Conservation (phyloP, 2,888 invertebrate species). For the Drosophila fungiperda region DNA sequence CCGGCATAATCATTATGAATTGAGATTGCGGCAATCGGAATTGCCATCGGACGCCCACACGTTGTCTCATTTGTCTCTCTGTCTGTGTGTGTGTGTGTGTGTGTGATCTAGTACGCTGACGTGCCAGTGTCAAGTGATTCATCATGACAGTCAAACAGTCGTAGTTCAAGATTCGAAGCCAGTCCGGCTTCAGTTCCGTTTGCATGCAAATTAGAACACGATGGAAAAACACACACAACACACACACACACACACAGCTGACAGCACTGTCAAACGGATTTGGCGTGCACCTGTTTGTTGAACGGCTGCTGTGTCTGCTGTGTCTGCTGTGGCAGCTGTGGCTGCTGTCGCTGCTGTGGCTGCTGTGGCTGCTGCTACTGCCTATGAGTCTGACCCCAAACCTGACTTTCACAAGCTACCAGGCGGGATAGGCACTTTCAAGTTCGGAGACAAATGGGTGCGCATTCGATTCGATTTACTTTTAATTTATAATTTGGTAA, state of each 20-base stretch:
- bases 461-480: slow-evolving; percentile 81
- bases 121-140: slow-evolving; percentile 62
- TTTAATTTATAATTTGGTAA: slow-evolving; percentile 80
- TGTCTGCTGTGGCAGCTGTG: neutral
- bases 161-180: slow-evolving; percentile 6
- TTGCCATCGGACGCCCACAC: slow-evolving; percentile 58
- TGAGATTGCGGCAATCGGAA: slow-evolving; percentile 61
- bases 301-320: slow-evolving; percentile 17
- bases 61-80: slow-evolving; percentile 2
- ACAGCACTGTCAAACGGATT: slow-evolving; percentile 73
- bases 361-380: slow-evolving; percentile 15
- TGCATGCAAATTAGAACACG: slow-evolving; percentile 78
- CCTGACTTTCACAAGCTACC: slow-evolving; percentile 69
- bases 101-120: slow-evolving; percentile 4
- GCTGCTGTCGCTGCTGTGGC: slow-evolving; percentile 10
- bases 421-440: slow-evolving; percentile 61
- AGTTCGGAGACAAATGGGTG: slow-evolving; percentile 75
- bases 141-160: slow-evolving; percentile 58
- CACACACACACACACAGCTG: slow-evolving; percentile 27
- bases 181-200: slow-evolving; percentile 73
- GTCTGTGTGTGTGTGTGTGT: neutral
- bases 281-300: slow-evolving; percentile 73
- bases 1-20: slow-evolving; percentile 68
- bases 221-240: slow-evolving; percentile 64
- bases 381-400: slow-evolving; percentile 53